phyloP scores from a whole-genome alignment of 2,888 invertebrate species.

The Drosophila antonietae region DNA sequence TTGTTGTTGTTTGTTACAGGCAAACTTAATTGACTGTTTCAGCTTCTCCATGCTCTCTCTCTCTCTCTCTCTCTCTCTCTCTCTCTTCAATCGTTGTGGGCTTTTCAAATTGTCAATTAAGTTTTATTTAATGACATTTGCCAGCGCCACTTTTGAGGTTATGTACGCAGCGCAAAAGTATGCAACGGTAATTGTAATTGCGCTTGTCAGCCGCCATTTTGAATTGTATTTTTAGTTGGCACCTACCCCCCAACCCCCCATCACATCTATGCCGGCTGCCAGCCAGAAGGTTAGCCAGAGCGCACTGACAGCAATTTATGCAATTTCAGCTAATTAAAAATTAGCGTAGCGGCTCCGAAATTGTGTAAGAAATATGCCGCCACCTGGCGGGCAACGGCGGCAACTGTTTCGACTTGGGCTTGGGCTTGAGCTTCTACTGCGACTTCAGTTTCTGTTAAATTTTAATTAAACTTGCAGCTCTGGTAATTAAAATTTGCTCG shows the following conservation, averaged over 20 bases:
- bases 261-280: constrained; percentile 1
- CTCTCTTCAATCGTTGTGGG: constrained; percentile 11
- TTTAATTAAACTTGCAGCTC: constrained; percentile 73
- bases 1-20: constrained; percentile 37
- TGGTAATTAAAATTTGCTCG: constrained; percentile 74
- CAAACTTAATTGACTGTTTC: constrained; percentile 75
- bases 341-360: constrained; percentile 57
- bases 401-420: constrained; percentile 39
- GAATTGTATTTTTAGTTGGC: constrained; percentile 54
- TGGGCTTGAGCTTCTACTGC: background rate
- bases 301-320: constrained; percentile 61
- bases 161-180: constrained; percentile 64
- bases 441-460: constrained; percentile 58
- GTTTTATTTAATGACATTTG: constrained; percentile 81
- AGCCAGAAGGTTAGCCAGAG: background rate
- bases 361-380: constrained; percentile 56
- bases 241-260: background rate
- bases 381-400: constrained; percentile 51
- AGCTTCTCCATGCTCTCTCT: constrained; percentile 25
- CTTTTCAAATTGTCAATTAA: constrained; percentile 81
- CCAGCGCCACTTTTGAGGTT: constrained; percentile 69
- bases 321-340: constrained; percentile 79
- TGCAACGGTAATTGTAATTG: constrained; percentile 77
- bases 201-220: constrained; percentile 67
- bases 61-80: background rate